Evolutionary conservation across 2,888 invertebrate genomes (phyloP).

Genomic region (Myopa tessellatipennis): DNA sequence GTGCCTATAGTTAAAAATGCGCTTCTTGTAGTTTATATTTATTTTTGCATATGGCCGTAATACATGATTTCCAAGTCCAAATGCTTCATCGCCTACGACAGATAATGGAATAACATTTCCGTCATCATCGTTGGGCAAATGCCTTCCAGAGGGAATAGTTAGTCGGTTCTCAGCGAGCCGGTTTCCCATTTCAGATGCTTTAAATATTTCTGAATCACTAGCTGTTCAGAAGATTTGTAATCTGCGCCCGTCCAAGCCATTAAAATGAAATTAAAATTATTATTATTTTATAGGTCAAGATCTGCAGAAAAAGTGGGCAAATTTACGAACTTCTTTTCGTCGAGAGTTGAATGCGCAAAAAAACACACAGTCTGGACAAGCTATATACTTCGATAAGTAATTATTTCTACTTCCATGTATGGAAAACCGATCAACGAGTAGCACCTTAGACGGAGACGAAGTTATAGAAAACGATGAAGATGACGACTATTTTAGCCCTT

Average conservation of each 20-base stretch:
- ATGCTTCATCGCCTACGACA: slow-evolving; percentile 5
- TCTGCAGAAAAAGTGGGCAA: slow-evolving; percentile 5
- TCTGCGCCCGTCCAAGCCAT: not conserved
- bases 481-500: not conserved
- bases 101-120: not conserved
- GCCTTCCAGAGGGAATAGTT: not conserved
- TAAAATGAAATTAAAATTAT: not conserved
- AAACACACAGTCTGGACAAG: slow-evolving; percentile 27
- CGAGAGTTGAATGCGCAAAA: slow-evolving; percentile 28
- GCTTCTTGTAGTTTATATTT: not conserved
- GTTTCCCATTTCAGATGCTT: no score
- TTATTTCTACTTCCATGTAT: slow-evolving; percentile 30
- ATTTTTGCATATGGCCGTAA: slow-evolving; percentile 1
- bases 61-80: slow-evolving; percentile 1
- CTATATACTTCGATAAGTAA: slow-evolving; percentile 29
- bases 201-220: no score
- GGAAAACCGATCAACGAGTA: slow-evolving; percentile 19
- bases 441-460: not conserved
- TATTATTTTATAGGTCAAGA: slow-evolving; percentile 9
- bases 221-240: no score
- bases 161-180: no score
- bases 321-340: slow-evolving; percentile 15
- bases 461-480: slow-evolving; percentile 6
- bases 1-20: not conserved
- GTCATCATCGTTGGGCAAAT: slow-evolving; percentile 6